Evolutionary conservation across 2,888 invertebrate species (phyloP).

Genomic region (Erebia aethiops): DNA sequence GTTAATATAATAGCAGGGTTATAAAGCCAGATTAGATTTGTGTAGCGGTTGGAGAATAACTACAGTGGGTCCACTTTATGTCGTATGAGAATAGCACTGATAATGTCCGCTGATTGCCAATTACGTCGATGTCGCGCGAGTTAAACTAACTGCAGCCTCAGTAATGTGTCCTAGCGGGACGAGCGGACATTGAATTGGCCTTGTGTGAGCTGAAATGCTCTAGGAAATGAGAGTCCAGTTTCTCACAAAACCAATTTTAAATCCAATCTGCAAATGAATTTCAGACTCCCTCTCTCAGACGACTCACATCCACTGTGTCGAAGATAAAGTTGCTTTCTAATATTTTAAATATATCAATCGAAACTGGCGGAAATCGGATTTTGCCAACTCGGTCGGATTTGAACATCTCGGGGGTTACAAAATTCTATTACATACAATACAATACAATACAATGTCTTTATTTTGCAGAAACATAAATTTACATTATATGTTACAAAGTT

Average conservation of each 20-base stretch:
- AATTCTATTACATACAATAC: no score
- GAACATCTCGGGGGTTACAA: no score
- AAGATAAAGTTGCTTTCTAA: neutral
- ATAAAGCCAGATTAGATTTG: neutral
- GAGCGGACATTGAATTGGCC: slow-evolving; percentile 30
- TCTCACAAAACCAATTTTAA: slow-evolving; percentile 28
- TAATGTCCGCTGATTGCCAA: slow-evolving; percentile 23
- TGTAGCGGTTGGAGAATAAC: neutral
- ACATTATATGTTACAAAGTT: no score
- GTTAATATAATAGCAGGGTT: no score
- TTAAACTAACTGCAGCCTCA: slow-evolving; percentile 26
- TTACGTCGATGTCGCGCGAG: slow-evolving; percentile 24
- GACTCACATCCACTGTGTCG: neutral
- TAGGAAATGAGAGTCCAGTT: slow-evolving; percentile 15
- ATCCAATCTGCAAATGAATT: slow-evolving; percentile 23
- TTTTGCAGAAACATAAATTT: no score
- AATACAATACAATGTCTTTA: no score
- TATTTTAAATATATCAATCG: neutral
- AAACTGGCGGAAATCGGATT: no score
- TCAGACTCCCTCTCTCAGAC: no score
- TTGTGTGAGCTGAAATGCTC: slow-evolving; percentile 20
- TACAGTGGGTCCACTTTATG: neutral
- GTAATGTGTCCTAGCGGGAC: slow-evolving; percentile 22
- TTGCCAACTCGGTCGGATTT: no score
- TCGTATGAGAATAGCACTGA: neutral